Base-by-base conservation (phyloP, 2,888 invertebrate genomes). In the Miltochrista miniata region DNA sequence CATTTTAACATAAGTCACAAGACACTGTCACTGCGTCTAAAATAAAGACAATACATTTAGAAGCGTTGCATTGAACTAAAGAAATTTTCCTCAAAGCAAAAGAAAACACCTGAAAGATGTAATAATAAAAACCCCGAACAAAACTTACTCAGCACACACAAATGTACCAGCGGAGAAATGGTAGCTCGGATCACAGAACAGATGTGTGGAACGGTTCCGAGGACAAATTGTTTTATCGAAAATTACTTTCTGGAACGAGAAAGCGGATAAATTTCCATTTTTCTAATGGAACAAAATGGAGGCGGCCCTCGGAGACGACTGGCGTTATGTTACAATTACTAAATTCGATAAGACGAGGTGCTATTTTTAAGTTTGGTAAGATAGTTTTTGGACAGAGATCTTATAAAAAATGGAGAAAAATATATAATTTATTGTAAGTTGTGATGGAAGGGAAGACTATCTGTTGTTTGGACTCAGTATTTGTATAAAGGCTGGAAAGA, bases 161-260 rank as follows among this genome's bases (percentile, higher is more conserved):
- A 55, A 50, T 51, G 51, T 53, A 63, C 47, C 41, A 52, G 37
- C 31, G 68, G 76, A 74, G 75, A 81, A 79, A 81, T 76, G 70
- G 76, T 70, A 70, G 72, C 68, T 56, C 64, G 73, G 72, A 70
- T 72, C 69, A 70, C 63, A 68, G 72, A 88, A 76, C 90, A 89
- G 90, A 88, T 90, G 90, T 80, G 83, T 79, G 75, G 74, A 89
- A 89, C 83, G 83, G 78, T 78, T 76, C 65, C 72, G 59, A 69
- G 79, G 88, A 90, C 87, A 90, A 90, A 90, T 88, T 90, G 89
- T 90, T 90, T 87, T 88, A 89, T 88, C 87, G 90, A 89, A 89
- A 89, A 90, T 90, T 87, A 88, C 89, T 87, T 89, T 86, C 79
- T 69, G 74, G 71, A 70, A 76, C 73, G 66, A 63, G 55, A 51